Evolutionary conservation across 2,797 vertebrate species (phyloP), one percentile per base, ranked within the genome.

Genomic region (Decapterus maruadsi): DNA sequence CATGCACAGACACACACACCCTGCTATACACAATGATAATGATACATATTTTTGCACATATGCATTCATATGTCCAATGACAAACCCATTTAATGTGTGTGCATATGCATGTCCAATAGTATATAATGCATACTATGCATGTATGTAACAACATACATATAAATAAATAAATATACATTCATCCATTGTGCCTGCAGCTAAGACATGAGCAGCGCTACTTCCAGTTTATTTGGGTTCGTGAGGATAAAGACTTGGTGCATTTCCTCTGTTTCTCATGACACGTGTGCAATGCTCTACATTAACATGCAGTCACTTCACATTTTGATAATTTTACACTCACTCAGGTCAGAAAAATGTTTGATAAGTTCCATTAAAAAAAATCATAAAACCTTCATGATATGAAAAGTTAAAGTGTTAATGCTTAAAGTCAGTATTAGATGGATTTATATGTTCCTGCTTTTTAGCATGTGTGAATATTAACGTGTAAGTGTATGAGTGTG

Each of bases 31-130:
- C 65, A 68, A 29, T 46, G 16, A 45, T 4, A 43, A 45, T 17
- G 58, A 77, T 63, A 83, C 69, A 75, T 51, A 82, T 64, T 75
- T 20, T 72, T 74, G 38, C 68, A 8, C 48, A 26, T 77, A 66
- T 79, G 63, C 38, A 71, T 77, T 73, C 67, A 74, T 75, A 78
- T 76, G 77, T 14, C 29, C 74, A 68, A 22, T 70, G 84, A 83
- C 78, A 86, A 73, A 87, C 76, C 16, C 42, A 70, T 64, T 81
- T 64, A 53, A 48, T 67, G 50, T 73, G 55, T 50, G 64, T 65
- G 19, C 14, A 12, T 48, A 8, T 62, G 20, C 74, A 43, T 76
- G 20, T 19, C 55, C 34, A 34, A 34, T 1, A 34, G 31, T 53
- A 53, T 26, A 53, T 53, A 26, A 26, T 53, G 12, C 26, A 26